A percentile compares a stretch with the other conserved stretches of the same genome.
These are phyloP conservation scores for Gymnoscelis rufifasciata DNA, from an alignment of 2,888 invertebrate species.

Conservation along the genomic window DNA sequence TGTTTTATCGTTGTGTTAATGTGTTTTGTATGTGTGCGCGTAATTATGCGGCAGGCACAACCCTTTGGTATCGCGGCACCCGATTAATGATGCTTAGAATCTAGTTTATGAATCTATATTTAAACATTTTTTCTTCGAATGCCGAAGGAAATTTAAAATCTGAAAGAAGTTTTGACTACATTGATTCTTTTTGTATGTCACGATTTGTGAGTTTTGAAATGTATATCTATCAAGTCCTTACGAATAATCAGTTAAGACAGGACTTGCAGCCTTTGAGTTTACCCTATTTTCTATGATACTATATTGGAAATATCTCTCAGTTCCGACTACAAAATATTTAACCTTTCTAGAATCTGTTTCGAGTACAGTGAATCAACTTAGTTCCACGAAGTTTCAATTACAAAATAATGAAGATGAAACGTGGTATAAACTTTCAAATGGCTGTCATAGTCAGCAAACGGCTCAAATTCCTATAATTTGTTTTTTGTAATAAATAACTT, in stretches of 20 bases:
- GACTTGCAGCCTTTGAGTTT: too few relatives aligned
- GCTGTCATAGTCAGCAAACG: too few relatives aligned
- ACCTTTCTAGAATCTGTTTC: background rate
- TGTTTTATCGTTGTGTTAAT: slow-evolving; percentile 67
- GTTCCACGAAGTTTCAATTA: background rate
- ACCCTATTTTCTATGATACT: too few relatives aligned
- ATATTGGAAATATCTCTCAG: background rate
- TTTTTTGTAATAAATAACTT: too few relatives aligned
- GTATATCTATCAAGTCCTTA: too few relatives aligned
- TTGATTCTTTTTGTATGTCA: too few relatives aligned
- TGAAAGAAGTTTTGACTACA: background rate
- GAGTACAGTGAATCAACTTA: too few relatives aligned
- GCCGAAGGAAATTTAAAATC: background rate
- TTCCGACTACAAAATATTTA: background rate
- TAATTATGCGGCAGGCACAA: slow-evolving; percentile 62
- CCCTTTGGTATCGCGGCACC: slow-evolving; percentile 65
- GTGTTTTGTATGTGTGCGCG: slow-evolving; percentile 45
- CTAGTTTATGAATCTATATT: slow-evolving; percentile 11
- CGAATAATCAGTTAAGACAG: too few relatives aligned
- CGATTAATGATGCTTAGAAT: slow-evolving; percentile 56
- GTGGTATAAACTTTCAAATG: background rate
- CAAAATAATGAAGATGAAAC: background rate
- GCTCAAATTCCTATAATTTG: too few relatives aligned
- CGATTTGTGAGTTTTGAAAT: too few relatives aligned
- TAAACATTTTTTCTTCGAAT: background rate